A percentile compares a stretch with the other conserved stretches of the same genome.
These are phyloP conservation scores for Anodontia alba DNA, from an alignment of 2,888 invertebrate genomes.

Conservation along the genomic window DNA sequence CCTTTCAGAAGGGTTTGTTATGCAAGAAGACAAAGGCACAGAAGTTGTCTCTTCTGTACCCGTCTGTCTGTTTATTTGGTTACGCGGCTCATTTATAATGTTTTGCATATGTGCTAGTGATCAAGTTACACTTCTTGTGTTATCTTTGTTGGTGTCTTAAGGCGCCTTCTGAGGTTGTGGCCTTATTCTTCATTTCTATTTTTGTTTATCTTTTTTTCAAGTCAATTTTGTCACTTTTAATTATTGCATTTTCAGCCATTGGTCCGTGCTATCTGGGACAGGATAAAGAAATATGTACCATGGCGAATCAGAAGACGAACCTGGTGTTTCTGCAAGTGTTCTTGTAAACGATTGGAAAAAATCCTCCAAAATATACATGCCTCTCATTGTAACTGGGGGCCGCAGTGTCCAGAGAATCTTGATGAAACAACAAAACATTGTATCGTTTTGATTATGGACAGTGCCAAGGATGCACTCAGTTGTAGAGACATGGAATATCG, in stretches of 20 bases:
- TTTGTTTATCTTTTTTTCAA: too few relatives aligned
- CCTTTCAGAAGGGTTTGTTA: too few relatives aligned
- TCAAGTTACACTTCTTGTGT: too few relatives aligned
- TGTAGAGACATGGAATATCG: not conserved
- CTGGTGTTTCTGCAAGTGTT: constrained; percentile 35
- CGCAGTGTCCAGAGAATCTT: not conserved
- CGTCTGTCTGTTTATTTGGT: too few relatives aligned
- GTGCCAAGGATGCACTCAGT: not conserved
- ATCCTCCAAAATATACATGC: constrained; percentile 15
- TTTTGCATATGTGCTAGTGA: too few relatives aligned
- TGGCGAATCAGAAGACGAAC: constrained; percentile 23
- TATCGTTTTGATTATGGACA: not conserved
- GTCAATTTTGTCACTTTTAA: too few relatives aligned
- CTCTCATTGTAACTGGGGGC: constrained; percentile 2
- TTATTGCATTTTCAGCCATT: constrained; percentile 25
- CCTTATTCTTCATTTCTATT: too few relatives aligned
- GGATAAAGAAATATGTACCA: constrained; percentile 15
- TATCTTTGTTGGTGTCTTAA: too few relatives aligned
- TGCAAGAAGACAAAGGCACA: too few relatives aligned
- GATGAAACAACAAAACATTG: constrained; percentile 12
- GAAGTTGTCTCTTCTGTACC: too few relatives aligned
- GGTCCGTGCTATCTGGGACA: not conserved
- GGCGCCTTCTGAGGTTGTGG: too few relatives aligned
- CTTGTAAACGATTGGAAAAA: constrained; percentile 18
- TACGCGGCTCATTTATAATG: too few relatives aligned